These are phyloP conservation scores for Serripes groenlandicus DNA, from an alignment of 2,888 invertebrate species.

Conservation along the genomic window DNA sequence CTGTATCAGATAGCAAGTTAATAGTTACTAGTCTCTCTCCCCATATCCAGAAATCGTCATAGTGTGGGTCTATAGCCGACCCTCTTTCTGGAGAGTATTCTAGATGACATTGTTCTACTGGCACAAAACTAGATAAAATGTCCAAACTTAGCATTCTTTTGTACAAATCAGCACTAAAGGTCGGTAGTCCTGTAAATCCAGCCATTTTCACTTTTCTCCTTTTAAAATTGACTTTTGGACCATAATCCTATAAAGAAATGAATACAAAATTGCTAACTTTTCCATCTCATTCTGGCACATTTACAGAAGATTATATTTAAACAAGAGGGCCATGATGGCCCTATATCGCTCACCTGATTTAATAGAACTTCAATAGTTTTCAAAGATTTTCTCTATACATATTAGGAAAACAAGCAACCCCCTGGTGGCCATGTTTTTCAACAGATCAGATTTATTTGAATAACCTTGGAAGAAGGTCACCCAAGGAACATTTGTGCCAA, in stretches of 20 bases:
- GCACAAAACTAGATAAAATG: constrained; percentile 91
- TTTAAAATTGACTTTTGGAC: constrained; percentile 99
- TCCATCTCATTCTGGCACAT: too few species aligned
- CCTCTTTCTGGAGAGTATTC: constrained; percentile 94
- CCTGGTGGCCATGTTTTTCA: too few species aligned
- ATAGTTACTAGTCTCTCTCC: constrained; percentile 98
- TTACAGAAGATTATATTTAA: too few species aligned
- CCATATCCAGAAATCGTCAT: constrained; percentile 99
- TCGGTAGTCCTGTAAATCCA: constrained; percentile 95
- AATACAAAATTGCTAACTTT: too few species aligned
- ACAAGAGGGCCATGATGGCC: too few species aligned
- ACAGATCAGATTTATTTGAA: too few species aligned
- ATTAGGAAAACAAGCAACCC: not conserved
- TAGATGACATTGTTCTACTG: constrained; percentile 97
- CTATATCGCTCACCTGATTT: too few species aligned
- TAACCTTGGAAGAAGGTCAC: too few species aligned
- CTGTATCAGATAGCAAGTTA: constrained; percentile 93
- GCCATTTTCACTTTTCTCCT: constrained; percentile 93
- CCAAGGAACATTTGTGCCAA: too few species aligned
- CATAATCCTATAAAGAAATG: constrained; percentile 98
- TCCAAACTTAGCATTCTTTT: constrained; percentile 90
- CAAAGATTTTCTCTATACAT: not conserved
- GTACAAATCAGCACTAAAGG: constrained; percentile 92
- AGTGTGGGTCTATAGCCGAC: constrained; percentile 98
- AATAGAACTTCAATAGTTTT: too few species aligned